Conservation (phyloP, 2,797 vertebrate species). For the Emydoidea blandingii region DNA sequence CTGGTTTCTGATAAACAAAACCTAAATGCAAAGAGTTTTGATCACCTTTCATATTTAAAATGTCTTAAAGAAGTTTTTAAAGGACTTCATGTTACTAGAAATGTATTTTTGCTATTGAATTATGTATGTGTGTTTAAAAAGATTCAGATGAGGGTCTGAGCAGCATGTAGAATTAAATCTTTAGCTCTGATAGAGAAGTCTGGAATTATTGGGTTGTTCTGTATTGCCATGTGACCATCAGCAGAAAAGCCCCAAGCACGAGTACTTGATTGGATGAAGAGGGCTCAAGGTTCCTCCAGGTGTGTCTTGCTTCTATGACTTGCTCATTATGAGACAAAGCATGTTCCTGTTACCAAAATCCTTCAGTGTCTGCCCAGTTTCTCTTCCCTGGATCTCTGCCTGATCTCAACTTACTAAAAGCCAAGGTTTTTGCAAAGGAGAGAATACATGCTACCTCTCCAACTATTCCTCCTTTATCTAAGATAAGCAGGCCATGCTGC, state of each 20-base stretch:
- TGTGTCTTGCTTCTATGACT: neutral
- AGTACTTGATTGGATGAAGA: neutral
- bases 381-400: neutral
- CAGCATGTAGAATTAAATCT: neutral
- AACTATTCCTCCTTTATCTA: neutral
- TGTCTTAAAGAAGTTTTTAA: neutral
- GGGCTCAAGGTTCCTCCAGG: neutral
- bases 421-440: neutral
- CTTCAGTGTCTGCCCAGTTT: fast-evolving
- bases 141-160: neutral
- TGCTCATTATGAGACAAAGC: neutral
- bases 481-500: neutral
- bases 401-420: neutral
- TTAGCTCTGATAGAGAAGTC: neutral
- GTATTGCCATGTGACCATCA: neutral
- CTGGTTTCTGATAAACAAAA: slow-evolving; percentile 99
- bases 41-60: slow-evolving; percentile 29
- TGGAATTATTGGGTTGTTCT: neutral
- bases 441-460: neutral
- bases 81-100: neutral
- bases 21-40: slow-evolving; percentile 80
- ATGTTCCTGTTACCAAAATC: neutral
- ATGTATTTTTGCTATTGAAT: neutral
- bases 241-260: neutral
- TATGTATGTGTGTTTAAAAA: neutral